phyloP scores from a whole-genome alignment of 1,140 invertebrate species.

The Cotesia typhae region DNA sequence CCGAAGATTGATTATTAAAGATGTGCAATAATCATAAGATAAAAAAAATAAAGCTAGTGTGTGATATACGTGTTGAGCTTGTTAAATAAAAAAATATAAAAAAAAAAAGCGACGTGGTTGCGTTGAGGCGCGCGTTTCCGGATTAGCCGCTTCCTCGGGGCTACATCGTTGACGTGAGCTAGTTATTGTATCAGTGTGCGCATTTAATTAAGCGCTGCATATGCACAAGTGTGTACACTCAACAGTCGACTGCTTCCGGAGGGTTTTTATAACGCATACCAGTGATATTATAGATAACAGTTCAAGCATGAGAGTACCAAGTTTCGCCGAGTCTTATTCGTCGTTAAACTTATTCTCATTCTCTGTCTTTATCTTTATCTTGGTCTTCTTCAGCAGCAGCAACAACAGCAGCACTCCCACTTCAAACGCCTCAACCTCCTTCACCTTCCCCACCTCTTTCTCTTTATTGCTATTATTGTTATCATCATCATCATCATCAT shows the following conservation, averaged over 20 bases:
- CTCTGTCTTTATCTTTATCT: not conserved
- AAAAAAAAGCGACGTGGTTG: conserved; percentile 32
- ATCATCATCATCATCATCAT: not conserved
- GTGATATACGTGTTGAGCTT: not conserved
- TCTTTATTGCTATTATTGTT: not conserved
- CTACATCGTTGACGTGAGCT: conserved; percentile 30
- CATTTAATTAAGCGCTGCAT: conserved; percentile 20
- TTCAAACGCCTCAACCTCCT: not conserved
- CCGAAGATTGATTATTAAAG: too few species aligned
- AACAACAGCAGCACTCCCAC: conserved; percentile 1
- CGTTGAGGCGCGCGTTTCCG: conserved; percentile 52
- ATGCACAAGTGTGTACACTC: conserved; percentile 23
- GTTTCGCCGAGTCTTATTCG: conserved; percentile 1
- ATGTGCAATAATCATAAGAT: too few species aligned
- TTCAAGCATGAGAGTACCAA: conserved; percentile 28
- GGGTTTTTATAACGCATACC: not conserved
- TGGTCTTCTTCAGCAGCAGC: not conserved
- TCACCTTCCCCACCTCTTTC: too few species aligned
- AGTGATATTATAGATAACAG: conserved; percentile 2
- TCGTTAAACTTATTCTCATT: not conserved
- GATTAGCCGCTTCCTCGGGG: conserved; percentile 55
- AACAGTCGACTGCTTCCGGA: not conserved
- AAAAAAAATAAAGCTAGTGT: not conserved
- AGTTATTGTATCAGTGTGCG: conserved; percentile 17
- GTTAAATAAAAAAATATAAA: not conserved